Percentiles rank a stretch among this genome's conserved stretches.
Evolutionary conservation across 2,113 vertebrate species (phyloP).

Genomic region (Rhegmatorhina hoffmannsi): DNA sequence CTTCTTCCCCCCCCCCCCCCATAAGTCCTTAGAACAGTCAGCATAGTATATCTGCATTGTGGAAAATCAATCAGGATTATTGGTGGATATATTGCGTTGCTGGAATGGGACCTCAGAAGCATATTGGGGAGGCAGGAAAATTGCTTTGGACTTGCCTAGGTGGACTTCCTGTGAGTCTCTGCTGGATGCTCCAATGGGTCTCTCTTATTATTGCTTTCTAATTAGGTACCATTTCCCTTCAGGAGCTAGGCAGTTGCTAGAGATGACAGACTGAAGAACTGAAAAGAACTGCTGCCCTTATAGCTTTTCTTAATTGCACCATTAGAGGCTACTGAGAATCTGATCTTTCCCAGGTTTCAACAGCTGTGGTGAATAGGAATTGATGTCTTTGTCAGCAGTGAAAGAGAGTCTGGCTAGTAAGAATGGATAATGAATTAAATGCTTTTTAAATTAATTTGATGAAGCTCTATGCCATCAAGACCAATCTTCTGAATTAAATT

Average conservation of each 20-base stretch:
- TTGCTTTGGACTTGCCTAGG: not conserved
- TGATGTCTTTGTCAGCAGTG: not conserved
- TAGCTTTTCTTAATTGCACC: not conserved
- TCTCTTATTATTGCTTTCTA: conserved; percentile 31
- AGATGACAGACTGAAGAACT: not conserved
- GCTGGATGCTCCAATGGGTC: not conserved
- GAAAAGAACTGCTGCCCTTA: not conserved
- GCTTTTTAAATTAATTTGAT: conserved; percentile 3
- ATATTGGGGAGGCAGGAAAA: not conserved
- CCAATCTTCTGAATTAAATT: not conserved
- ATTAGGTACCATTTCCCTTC: conserved; percentile 10
- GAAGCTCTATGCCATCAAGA: not conserved
- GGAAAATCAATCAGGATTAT: not conserved
- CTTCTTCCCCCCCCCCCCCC: not conserved
- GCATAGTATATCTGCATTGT: not conserved
- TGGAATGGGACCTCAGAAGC: not conserved
- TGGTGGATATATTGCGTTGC: not conserved
- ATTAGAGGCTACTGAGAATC: conserved; percentile 1
- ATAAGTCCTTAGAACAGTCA: not conserved
- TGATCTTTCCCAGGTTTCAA: conserved; percentile 16
- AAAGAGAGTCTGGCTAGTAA: not conserved
- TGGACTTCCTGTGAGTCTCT: not conserved
- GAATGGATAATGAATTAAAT: conserved; percentile 6
- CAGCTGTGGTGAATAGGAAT: not conserved
- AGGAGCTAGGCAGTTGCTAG: not conserved